Evolutionary conservation across 1,140 invertebrate species (phyloP).

Genomic region (Himalopsyche phryganea): DNA sequence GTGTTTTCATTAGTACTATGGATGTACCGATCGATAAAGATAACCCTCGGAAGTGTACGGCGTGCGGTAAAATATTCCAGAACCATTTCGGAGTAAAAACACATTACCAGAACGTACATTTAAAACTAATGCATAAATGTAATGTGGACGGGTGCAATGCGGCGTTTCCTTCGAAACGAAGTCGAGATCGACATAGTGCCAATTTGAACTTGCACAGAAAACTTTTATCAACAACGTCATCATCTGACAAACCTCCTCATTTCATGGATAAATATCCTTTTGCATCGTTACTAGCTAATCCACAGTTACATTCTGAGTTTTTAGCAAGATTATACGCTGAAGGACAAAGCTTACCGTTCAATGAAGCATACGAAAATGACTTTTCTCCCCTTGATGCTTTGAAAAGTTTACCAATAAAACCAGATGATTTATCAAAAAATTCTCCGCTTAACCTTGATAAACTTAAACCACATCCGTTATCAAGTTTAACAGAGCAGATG

Average conservation of each 20-base stretch:
- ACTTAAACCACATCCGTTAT: conserved; percentile 39
- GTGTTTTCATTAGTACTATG: conserved; percentile 67
- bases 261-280: conserved; percentile 40
- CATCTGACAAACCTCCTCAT: conserved; percentile 40
- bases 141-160: conserved; percentile 95
- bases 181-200: conserved; percentile 87
- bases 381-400: conserved; percentile 30
- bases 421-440: conserved; percentile 36
- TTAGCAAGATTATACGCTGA: conserved; percentile 70
- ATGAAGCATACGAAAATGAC: conserved; percentile 47
- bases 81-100: conserved; percentile 94
- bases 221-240: conserved; percentile 70
- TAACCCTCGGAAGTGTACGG: conserved; percentile 81
- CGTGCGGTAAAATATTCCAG: conserved; percentile 91
- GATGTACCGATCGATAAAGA: conserved; percentile 77
- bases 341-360: conserved; percentile 54
- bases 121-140: conserved; percentile 95
- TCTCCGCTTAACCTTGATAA: conserved; percentile 35
- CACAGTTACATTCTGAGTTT: conserved; percentile 68
- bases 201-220: conserved; percentile 91
- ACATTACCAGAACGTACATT: conserved; percentile 93
- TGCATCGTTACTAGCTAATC: conserved; percentile 45
- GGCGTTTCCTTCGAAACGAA: conserved; percentile 91
- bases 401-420: conserved; percentile 38
- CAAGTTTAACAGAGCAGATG: conserved; percentile 47